phyloP scores from a whole-genome alignment of 64 coral and sea anemone genomes.

The Catalaphyllia jardinei region DNA sequence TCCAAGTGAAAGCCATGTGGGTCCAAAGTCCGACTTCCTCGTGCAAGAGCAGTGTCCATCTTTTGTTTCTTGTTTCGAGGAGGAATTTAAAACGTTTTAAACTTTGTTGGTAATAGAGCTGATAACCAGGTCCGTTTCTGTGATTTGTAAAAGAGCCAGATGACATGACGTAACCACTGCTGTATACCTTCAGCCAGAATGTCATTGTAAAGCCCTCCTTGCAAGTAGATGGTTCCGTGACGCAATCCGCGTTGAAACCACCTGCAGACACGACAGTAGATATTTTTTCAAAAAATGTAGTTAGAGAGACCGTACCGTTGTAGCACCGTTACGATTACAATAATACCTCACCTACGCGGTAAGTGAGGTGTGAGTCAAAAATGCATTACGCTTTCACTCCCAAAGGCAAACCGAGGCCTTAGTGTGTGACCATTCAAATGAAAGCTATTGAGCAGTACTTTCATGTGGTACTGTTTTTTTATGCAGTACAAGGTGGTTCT shows the following conservation, averaged over 20 bases:
- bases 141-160: slow-evolving; percentile 67
- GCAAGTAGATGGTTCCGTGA: slow-evolving; percentile 55
- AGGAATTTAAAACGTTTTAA: slow-evolving; percentile 59
- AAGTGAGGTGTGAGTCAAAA: no score
- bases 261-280: slow-evolving; percentile 22
- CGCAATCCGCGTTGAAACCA: slow-evolving; percentile 74
- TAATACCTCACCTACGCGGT: no score
- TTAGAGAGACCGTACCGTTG: neutral
- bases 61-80: slow-evolving; percentile 40
- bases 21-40: slow-evolving; percentile 45
- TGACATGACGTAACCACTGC: slow-evolving; percentile 53
- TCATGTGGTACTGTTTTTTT: no score
- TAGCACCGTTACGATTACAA: neutral
- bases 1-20: slow-evolving; percentile 64
- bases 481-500: no score
- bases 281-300: neutral
- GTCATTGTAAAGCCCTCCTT: slow-evolving; percentile 42
- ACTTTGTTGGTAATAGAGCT: slow-evolving; percentile 44
- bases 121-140: slow-evolving; percentile 61
- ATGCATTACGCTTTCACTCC: no score
- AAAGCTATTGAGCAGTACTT: no score
- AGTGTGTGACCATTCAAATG: no score
- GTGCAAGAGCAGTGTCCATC: slow-evolving; percentile 51
- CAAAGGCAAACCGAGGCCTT: no score
- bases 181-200: slow-evolving; percentile 65